Base-by-base conservation (phyloP, 1,140 invertebrate genomes). In the Achroia grisella region DNA sequence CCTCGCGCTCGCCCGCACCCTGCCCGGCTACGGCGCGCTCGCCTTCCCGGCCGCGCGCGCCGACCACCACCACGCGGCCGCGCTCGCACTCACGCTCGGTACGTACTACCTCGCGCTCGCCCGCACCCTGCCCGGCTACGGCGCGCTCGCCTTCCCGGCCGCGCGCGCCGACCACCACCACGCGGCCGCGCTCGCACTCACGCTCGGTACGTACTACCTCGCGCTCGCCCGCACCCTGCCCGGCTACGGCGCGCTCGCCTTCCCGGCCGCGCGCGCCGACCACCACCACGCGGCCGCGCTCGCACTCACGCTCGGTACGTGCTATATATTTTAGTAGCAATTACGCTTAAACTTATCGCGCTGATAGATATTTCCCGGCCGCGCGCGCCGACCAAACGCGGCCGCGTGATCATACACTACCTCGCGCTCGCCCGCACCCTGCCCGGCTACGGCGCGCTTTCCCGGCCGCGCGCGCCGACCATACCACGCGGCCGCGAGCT, bases 381-480 rank as follows among this genome's bases (percentile, higher is more conserved):
- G 40, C 98, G 98, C 87, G 96, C 96, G 11, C 87, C 98, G 28
- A n/a, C 96, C 98, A 78, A 96, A 98, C 71, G 90, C 93, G 33
- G 92, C 13, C 91, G 96, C 68, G 95, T 95, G 63, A 83, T 90
- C 47, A 96, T n/a, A n/a, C n/a, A n/a, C n/a, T n/a, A n/a, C n/a
- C n/a, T n/a, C n/a, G n/a, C n/a, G n/a, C n/a, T 52, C 10, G 2
- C 32, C 6, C 9, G 10, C 28, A 6, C 5, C 9, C 32, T 34
- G 11, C 2, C 28, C 10, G 28, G 4, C 28, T 29, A 29, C 83
- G 95, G 95, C 1, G 93, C 96, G 64, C 89, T 98, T 10, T 93
- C 95, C 23, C 98, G 98, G 87, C 97, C 97, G 11, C 96, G 97
- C 85, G 98, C 97, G 87, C n/a, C n/a, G n/a, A n/a, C n/a, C n/a